Base-by-base conservation (phyloP, 2,113 vertebrate genomes). In the Neogobius melanostomus region DNA sequence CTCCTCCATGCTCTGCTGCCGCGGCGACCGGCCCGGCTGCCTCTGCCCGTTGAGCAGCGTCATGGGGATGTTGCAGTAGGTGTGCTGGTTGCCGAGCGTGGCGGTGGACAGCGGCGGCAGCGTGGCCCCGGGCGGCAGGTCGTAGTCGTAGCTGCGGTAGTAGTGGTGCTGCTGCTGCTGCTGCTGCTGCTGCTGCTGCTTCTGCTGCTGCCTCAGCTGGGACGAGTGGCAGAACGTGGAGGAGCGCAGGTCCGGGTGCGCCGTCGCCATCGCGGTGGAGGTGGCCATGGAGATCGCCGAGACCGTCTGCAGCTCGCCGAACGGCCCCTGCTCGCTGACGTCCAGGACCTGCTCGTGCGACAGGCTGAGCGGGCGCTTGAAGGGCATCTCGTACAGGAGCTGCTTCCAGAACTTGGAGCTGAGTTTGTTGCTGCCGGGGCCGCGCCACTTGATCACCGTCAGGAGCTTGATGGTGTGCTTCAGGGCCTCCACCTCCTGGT, bases 21-120 rank as follows among this genome's bases (percentile, higher is more conserved):
- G 92, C 83, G 94, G 94, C 16, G 93, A 93, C 94, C 96, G 96
- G 92, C 92, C 93, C 90, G 95, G 96, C 0, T 92, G 93, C 79
- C 95, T 91, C 93, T 99, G 97, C 74, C 97, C 97, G 0, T 99
- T 99, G 89, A 98, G 94, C 72, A 99, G 95, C 82, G 95, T 98
- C 96, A 99, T 98, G 85, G 98, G 98, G 95, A 99, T 98, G 95
- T 99, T 99, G 94, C 97, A 99, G 93, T 99, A 99, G 92, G 96
- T 98, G 93, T 98, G 98, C 93, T 97, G 97, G 93, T 93, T 95
- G 88, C 96, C 95, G 43, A 98, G 93, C 70, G 96, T 91, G 85
- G 53, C 16, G 85, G 53, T 8, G 17, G 95, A 93, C 80, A 98
- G 94, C 1, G 87, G 89, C 0, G 95, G 95, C 85, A 96, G 93